Base-by-base conservation (phyloP, 2,113 vertebrate species). In the human (Homo sapiens) region DNA sequence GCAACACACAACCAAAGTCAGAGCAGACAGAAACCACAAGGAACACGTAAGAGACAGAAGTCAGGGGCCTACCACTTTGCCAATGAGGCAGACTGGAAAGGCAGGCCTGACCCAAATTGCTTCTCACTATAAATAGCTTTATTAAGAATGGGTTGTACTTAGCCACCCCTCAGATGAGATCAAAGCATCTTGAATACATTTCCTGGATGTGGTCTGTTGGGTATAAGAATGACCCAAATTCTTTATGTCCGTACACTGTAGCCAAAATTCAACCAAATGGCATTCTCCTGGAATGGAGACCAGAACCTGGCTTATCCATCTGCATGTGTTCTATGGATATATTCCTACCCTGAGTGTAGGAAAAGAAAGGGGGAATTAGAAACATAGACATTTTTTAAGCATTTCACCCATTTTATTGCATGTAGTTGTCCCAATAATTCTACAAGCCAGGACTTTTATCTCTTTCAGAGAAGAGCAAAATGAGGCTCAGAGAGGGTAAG, bases 391-490 rank as follows among this genome's bases (percentile, higher is more conserved):
- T 48, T 88, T 52, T 83, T 23, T 61, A 87, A 89, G 35, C 8
- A 32, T 7, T n/a, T 87, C 73, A 30, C 45, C 61, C 59, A 7
- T 32, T n/a, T 79, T 75, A n/a, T 45, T n/a, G 59, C 16, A 35
- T 48, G 20, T 52, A 27, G 45, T 68, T 38, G 20, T 79, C 64
- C 25, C 38, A 43, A 30, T 73, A 66, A 61, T 79, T 81, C 12
- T 7, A 10, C 0, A 45, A 88, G 22, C 61, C 45, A 50, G 59
- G 30, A 76, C 27, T 89, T 89, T 55, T 45, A 10, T 48, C 23
- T 96, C 43, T 95, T 95, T 50, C 57, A 76, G 27, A 88, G 95
- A 88, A 57, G 30, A 93, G 50, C 43, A 68, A 80, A 76, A n/a
- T 27, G 48, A 88, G 82, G 64, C 43, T 22, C 72, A 78, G 57